phyloP scores from a whole-genome alignment of 2,113 vertebrate genomes.

The Callaeas wilsoni region DNA sequence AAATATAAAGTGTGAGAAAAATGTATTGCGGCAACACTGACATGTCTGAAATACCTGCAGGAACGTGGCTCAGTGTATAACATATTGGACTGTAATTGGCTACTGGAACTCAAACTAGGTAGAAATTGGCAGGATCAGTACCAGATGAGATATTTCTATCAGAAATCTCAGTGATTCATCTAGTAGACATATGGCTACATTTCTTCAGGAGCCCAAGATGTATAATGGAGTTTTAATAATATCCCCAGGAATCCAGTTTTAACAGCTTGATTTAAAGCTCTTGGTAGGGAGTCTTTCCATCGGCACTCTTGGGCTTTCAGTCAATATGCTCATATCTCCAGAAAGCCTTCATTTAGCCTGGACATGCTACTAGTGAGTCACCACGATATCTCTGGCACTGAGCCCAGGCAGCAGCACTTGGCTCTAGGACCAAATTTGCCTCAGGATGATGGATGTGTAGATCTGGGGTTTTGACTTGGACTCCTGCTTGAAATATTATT shows the following conservation, averaged over 20 bases:
- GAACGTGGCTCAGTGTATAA: neutral
- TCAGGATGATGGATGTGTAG: neutral
- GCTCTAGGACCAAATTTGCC: neutral
- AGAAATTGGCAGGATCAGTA: neutral
- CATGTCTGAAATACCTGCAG: neutral
- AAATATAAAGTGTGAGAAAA: neutral
- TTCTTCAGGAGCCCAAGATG: neutral
- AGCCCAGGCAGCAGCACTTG: neutral
- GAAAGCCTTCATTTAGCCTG: neutral
- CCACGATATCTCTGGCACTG: neutral
- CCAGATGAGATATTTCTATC: neutral
- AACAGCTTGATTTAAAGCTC: neutral
- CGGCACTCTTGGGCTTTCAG: neutral
- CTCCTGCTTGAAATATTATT: neutral
- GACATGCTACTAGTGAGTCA: neutral
- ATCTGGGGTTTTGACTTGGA: neutral
- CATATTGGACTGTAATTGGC: neutral
- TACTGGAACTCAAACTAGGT: neutral
- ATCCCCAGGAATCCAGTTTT: neutral
- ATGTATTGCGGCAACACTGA: accelerated
- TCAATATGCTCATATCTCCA: neutral
- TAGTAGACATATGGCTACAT: neutral
- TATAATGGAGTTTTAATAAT: neutral
- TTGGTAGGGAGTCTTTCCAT: neutral
- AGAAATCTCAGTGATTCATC: neutral